Conservation (phyloP, 2,888 invertebrate genomes). For the Ectemnius cavifrons region DNA sequence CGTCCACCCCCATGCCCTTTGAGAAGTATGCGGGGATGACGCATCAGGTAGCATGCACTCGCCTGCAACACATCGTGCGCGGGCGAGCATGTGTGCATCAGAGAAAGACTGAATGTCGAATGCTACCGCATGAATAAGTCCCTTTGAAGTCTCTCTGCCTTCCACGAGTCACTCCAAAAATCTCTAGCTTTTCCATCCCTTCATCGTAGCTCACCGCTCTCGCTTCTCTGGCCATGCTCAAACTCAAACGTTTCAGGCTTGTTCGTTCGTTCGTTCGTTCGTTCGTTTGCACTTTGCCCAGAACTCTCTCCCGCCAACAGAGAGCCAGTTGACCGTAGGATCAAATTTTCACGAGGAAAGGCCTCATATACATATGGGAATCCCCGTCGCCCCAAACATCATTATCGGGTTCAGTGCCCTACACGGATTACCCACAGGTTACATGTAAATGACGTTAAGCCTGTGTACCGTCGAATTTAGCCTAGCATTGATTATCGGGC, state of each 20-base stretch:
- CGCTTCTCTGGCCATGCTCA: background rate
- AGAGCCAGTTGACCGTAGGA: too few species aligned
- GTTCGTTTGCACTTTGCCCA: conserved; percentile 6
- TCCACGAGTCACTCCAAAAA: conserved; percentile 37
- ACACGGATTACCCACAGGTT: conserved; percentile 37
- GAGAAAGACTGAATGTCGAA: conserved; percentile 53
- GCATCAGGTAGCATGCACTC: conserved; percentile 47
- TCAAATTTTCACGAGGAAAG: too few species aligned
- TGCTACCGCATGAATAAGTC: conserved; percentile 56
- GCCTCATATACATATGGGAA: too few species aligned
- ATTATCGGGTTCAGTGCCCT: conserved; percentile 9
- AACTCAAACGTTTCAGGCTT: conserved; percentile 20
- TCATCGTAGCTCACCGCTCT: conserved; percentile 9
- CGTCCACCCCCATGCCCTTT: conserved; percentile 31
- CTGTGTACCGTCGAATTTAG: conserved; percentile 25
- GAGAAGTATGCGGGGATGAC: conserved; percentile 47
- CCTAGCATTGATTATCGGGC: conserved; percentile 23
- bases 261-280: conserved; percentile 17
- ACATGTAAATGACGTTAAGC: conserved; percentile 27
- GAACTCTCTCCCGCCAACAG: background rate
- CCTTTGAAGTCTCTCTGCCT: conserved; percentile 47
- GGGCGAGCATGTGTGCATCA: conserved; percentile 32
- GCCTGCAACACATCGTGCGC: background rate
- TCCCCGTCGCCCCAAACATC: too few species aligned
- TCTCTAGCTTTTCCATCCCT: conserved; percentile 33